Evolutionary conservation across 2,888 invertebrate species (phyloP), one percentile per base, ranked within the genome.

Genomic region (Rhodophaea formosa): DNA sequence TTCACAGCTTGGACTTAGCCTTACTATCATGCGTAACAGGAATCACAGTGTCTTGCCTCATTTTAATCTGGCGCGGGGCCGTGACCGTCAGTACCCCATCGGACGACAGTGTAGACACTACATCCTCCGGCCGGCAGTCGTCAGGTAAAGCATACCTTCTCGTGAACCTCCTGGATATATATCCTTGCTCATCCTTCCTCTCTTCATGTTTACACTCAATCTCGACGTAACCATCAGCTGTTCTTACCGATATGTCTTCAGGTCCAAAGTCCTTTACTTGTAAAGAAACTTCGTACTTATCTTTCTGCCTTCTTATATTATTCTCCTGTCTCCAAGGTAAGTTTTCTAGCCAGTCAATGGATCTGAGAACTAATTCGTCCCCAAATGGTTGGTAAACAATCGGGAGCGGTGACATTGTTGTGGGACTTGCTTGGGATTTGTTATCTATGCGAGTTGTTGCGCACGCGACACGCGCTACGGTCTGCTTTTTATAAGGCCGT

Each of bases 321-420:
- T 77, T 78, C 56, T 83, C 84, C 60, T 84, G 78, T 58, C 74
- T 72, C 85, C 86, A 85, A 5, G 83, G 84, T 46, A 85, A 80
- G 60, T 83, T 82, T 61, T 84, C 87, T 29, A 86, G 61, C 86
- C 86, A 86, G 61, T 88, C 87, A 51, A 87, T 79, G 1, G 87
- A 87, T 51, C 78, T 77, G 43, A 87, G 63, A 16, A 86, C 67
- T 14, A 83, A 65, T 67, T 88, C 87, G 60, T 86, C 86, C 2
- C 81, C 85, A 63, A 84, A 80, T 54, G 79, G 79, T 59, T 67
- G 72, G 32, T 69, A 54, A 49, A 56, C 43, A 49, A 42, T 8
- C 56, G 56, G 42, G 39, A 56, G 17, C 3, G 23, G 35, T 17
- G 56, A 49, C 56, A 56, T 56, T 39, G n/a, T 56, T 12, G 15